phyloP scores from a whole-genome alignment of 2,888 invertebrate genomes.

The Zaprionus lineosus region DNA sequence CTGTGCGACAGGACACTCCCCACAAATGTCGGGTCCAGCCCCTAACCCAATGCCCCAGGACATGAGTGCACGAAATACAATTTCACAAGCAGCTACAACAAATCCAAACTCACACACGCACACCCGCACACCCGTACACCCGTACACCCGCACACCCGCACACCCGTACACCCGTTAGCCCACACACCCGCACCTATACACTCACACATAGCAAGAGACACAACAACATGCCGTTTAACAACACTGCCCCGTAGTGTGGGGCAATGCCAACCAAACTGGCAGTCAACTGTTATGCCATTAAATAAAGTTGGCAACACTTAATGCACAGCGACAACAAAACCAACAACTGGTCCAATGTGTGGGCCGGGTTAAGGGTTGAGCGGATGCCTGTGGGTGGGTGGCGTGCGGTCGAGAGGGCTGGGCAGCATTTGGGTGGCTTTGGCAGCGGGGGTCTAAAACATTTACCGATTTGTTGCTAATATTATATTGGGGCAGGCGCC shows the following conservation, averaged over 20 bases:
- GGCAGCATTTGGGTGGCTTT: no score
- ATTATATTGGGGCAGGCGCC: slow-evolving; percentile 55
- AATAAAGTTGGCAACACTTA: slow-evolving; percentile 82
- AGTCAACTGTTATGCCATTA: slow-evolving; percentile 80
- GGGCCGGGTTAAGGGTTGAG: slow-evolving; percentile 20
- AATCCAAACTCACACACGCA: slow-evolving; percentile 29
- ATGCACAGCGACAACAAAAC: slow-evolving; percentile 73
- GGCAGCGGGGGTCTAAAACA: slow-evolving; percentile 54
- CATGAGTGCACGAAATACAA: slow-evolving; percentile 61
- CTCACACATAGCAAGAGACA: not conserved
- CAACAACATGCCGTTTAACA: slow-evolving; percentile 55
- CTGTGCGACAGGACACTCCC: slow-evolving; percentile 46
- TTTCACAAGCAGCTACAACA: slow-evolving; percentile 54
- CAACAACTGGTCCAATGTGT: slow-evolving; percentile 40
- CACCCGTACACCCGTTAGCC: slow-evolving; percentile 7
- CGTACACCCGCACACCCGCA: slow-evolving; percentile 21
- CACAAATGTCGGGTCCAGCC: slow-evolving; percentile 36
- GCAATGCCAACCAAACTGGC: slow-evolving; percentile 60
- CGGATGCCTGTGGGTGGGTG: not conserved
- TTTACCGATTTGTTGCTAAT: slow-evolving; percentile 75
- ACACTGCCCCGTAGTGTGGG: slow-evolving; percentile 48
- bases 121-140: slow-evolving; percentile 8
- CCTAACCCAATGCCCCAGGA: slow-evolving; percentile 35
- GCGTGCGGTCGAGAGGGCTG: no score
- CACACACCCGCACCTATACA: not conserved